These are phyloP conservation scores for Ochlodes sylvanus DNA, from an alignment of 2,888 invertebrate genomes.

Conservation along the genomic window DNA sequence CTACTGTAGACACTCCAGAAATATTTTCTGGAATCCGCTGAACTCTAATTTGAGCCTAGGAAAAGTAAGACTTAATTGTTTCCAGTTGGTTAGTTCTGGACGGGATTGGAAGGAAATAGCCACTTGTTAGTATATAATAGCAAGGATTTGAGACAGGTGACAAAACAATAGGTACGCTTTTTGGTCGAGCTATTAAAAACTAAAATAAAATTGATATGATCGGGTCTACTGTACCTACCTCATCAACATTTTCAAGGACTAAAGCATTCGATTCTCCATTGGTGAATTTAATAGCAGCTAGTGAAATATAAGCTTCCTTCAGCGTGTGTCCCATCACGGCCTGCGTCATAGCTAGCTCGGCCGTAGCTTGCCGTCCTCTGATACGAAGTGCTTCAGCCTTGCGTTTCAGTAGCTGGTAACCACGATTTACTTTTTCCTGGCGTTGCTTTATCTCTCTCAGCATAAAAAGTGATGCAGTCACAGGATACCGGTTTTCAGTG, in stretches of 20 bases:
- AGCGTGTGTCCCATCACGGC: conserved; percentile 68
- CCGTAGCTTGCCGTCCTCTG: conserved; percentile 66
- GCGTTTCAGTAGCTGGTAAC: conserved; percentile 69
- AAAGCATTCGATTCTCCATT: conserved; percentile 79
- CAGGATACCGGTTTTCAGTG: conserved; percentile 71
- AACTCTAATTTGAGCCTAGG: conserved; percentile 75
- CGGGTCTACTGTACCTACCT: conserved; percentile 65
- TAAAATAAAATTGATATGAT: neutral
- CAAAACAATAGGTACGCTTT: no score
- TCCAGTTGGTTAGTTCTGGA: neutral
- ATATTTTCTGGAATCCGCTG: conserved; percentile 71
- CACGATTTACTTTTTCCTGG: conserved; percentile 70
- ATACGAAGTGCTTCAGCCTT: conserved; percentile 73
- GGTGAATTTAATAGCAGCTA: conserved; percentile 77
- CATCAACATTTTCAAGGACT: conserved; percentile 75
- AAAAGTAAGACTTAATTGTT: neutral
- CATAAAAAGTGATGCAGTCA: conserved; percentile 76
- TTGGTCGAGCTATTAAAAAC: no score
- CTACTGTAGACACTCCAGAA: conserved; percentile 72
- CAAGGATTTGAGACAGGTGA: no score
- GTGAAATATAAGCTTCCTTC: conserved; percentile 73
- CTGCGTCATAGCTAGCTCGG: conserved; percentile 66
- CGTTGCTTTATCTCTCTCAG: conserved; percentile 74
- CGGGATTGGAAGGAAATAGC: no score
- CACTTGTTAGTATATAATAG: no score